Percentiles rank a stretch among this genome's conserved stretches.
Conservation (phyloP, 2,888 invertebrate genomes). For the Catotricha subobsoleta region DNA sequence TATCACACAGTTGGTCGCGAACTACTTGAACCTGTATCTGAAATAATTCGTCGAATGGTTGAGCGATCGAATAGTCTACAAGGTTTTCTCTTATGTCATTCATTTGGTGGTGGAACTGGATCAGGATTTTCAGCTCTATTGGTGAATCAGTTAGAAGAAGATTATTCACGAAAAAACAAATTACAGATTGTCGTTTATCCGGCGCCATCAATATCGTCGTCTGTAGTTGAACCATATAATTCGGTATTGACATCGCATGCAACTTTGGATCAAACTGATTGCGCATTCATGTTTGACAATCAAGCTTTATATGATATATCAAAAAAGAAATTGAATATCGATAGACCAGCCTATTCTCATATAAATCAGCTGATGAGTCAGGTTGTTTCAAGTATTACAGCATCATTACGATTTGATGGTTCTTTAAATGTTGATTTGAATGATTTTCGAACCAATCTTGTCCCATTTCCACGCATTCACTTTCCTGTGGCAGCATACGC, state of each 20-base stretch:
- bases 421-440: constrained; percentile 72
- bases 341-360: constrained; percentile 48
- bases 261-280: constrained; percentile 65
- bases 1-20: constrained; percentile 75
- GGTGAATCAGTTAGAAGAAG: constrained; percentile 64
- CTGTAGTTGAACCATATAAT: constrained; percentile 85
- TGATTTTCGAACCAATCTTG: constrained; percentile 81
- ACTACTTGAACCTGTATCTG: constrained; percentile 53
- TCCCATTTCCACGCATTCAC: constrained; percentile 85
- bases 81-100: constrained; percentile 81
- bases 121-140: constrained; percentile 70
- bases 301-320: constrained; percentile 84
- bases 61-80: constrained; percentile 65
- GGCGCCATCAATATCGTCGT: constrained; percentile 51
- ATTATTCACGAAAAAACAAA: constrained; percentile 71
- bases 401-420: constrained; percentile 65
- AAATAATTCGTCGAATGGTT: constrained; percentile 52
- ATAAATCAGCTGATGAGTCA: constrained; percentile 47
- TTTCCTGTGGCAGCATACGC: constrained; percentile 62
- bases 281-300: constrained; percentile 83
- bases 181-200: constrained; percentile 37
- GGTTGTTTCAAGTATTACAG: constrained; percentile 66
- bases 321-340: constrained; percentile 47
- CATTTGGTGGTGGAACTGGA: constrained; percentile 68
- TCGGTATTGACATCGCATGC: constrained; percentile 75